Conservation (phyloP, 2,113 vertebrate genomes). For the Gallinago jamesoni region DNA sequence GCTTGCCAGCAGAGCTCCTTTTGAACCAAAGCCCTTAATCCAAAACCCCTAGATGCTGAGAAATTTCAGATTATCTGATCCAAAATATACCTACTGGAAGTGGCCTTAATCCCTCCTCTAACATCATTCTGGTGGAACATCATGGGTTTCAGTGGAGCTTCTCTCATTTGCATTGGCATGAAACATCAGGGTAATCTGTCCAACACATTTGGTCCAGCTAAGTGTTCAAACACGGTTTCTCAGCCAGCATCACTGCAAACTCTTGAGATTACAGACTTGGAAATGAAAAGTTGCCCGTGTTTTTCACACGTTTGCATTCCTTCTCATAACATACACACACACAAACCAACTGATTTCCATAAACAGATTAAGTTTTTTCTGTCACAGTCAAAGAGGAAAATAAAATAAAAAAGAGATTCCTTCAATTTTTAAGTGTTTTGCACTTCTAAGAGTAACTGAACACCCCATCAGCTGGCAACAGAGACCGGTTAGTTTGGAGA, state of each 20-base stretch:
- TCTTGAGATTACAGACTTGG: background rate
- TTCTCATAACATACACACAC: background rate
- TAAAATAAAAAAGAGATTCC: background rate
- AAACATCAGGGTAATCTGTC: background rate
- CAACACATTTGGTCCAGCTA: background rate
- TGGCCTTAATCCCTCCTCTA: background rate
- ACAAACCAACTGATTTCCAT: background rate
- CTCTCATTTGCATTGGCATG: background rate
- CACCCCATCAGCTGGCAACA: rapidly evolving
- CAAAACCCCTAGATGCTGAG: background rate
- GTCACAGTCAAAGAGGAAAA: background rate
- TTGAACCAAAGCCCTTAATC: background rate
- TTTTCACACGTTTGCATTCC: background rate
- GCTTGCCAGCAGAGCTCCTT: background rate
- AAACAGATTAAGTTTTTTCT: background rate
- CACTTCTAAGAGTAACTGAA: background rate
- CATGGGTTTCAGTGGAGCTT: background rate
- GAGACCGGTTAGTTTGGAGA: background rate
- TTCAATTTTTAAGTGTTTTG: background rate
- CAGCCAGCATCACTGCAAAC: background rate
- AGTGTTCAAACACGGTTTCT: background rate
- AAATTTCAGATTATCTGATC: background rate
- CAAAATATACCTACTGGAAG: background rate
- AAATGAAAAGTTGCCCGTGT: background rate
- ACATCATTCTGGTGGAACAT: background rate